Evolutionary conservation across 2,797 vertebrate species (phyloP).

Genomic region (Lepilemur ruficaudatus): DNA sequence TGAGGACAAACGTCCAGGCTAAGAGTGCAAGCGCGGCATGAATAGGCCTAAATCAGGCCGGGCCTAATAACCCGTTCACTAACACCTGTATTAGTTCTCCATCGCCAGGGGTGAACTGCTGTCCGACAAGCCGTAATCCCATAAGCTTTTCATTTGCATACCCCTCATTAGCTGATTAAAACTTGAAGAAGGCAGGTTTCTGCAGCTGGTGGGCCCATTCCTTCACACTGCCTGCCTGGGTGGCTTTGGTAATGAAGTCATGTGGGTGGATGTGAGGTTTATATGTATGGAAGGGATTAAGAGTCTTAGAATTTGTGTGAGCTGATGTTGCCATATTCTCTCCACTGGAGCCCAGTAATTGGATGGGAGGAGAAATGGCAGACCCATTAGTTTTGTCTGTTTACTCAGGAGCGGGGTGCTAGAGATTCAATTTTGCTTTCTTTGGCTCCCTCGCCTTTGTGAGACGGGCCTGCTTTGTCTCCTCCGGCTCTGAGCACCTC

Average conservation of each 20-base stretch:
- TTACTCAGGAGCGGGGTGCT: constrained; percentile 93
- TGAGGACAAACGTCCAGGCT: constrained; percentile 89
- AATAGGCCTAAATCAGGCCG: constrained; percentile 92
- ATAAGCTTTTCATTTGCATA: constrained; percentile 96
- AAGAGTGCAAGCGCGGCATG: constrained; percentile 85
- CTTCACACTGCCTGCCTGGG: constrained; percentile 91
- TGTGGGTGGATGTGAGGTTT: constrained; percentile 90
- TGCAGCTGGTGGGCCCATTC: constrained; percentile 87
- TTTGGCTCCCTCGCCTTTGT: constrained; percentile 93
- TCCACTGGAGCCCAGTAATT: constrained; percentile 92
- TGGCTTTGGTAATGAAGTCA: constrained; percentile 92
- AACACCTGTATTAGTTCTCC: constrained; percentile 97
- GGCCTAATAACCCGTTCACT: constrained; percentile 92
- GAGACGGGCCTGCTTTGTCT: constrained; percentile 89
- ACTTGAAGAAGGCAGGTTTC: constrained; percentile 85
- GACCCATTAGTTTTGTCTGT: constrained; percentile 95
- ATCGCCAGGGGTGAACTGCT: constrained; percentile 88
- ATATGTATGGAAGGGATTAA: constrained; percentile 96
- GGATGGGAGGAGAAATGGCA: constrained; percentile 94
- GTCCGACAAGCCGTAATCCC: constrained; percentile 94
- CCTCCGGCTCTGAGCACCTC: constrained; percentile 88
- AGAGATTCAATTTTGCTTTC: constrained; percentile 94
- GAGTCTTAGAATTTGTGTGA: constrained; percentile 92
- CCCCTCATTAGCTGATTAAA: constrained; percentile 90
- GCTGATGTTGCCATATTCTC: constrained; percentile 92